phyloP scores from a whole-genome alignment of 2,113 vertebrate species.

The Tupaia tana region DNA sequence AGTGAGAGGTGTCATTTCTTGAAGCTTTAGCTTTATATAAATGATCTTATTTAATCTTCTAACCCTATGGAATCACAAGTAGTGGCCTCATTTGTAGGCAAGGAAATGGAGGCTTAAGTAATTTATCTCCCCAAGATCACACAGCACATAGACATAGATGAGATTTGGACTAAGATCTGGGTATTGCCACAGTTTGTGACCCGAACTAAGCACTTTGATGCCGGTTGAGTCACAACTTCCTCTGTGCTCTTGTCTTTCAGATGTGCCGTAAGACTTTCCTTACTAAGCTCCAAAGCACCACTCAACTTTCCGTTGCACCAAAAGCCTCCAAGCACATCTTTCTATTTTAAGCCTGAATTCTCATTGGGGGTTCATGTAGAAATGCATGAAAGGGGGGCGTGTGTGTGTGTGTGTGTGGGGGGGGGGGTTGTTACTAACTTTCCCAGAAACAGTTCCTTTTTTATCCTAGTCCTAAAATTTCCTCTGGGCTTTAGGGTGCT shows the following conservation, averaged over 20 bases:
- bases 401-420: neutral
- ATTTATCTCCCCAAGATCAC: neutral
- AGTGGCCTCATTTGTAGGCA: neutral
- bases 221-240: neutral
- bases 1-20: neutral
- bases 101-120: constrained; percentile 30
- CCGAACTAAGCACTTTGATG: neutral
- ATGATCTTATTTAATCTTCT: neutral
- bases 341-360: constrained; percentile 3
- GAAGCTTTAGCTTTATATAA: neutral
- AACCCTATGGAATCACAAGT: neutral
- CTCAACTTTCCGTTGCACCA: neutral
- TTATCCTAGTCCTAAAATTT: neutral
- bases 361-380: neutral
- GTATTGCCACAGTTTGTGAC: constrained; percentile 37
- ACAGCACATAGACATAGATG: neutral
- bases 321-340: neutral
- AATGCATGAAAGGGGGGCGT: no score
- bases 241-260: neutral
- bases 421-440: neutral
- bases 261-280: neutral
- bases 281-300: neutral
- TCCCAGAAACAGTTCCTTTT: constrained; percentile 19
- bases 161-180: constrained; percentile 34
- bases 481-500: neutral